phyloP scores from a whole-genome alignment of 2,113 vertebrate species.

The Bufo gargarizans region DNA sequence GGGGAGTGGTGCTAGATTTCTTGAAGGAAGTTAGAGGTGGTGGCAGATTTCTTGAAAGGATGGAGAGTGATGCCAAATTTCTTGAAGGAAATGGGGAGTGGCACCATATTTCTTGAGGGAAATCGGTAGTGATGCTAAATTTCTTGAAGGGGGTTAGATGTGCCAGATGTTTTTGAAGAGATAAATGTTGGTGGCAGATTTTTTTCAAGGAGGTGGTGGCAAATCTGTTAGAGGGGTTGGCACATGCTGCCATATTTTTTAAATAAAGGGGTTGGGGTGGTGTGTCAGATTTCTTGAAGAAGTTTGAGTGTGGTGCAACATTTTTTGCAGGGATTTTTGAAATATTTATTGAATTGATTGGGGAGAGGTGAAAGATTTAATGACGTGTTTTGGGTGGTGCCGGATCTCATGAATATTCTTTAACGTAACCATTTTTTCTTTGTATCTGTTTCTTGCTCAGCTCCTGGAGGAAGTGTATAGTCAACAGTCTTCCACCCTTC shows the following conservation, averaged over 20 bases:
- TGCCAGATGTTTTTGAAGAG: neutral
- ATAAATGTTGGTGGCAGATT: neutral
- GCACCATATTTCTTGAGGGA: neutral
- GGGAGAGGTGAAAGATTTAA: neutral
- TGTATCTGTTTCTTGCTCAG: conserved; percentile 1
- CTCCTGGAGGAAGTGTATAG: conserved; percentile 52
- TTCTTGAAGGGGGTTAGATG: neutral
- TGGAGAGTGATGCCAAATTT: neutral
- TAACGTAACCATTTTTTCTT: neutral
- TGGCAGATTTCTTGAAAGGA: neutral
- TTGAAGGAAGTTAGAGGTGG: neutral
- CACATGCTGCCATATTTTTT: neutral
- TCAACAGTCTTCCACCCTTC: neutral
- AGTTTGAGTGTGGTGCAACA: neutral
- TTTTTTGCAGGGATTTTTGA: too few species aligned
- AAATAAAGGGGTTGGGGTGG: too few species aligned
- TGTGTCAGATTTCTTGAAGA: neutral
- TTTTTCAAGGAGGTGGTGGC: neutral
- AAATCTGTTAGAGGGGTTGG: neutral
- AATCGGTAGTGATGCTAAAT: neutral
- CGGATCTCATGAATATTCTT: neutral
- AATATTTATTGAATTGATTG: neutral
- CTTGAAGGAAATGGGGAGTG: neutral
- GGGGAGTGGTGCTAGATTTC: neutral
- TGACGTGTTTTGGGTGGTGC: too few species aligned